These are phyloP conservation scores for Eulemur coronatus DNA, from an alignment of 2,797 vertebrate species.

Conservation along the genomic window DNA sequence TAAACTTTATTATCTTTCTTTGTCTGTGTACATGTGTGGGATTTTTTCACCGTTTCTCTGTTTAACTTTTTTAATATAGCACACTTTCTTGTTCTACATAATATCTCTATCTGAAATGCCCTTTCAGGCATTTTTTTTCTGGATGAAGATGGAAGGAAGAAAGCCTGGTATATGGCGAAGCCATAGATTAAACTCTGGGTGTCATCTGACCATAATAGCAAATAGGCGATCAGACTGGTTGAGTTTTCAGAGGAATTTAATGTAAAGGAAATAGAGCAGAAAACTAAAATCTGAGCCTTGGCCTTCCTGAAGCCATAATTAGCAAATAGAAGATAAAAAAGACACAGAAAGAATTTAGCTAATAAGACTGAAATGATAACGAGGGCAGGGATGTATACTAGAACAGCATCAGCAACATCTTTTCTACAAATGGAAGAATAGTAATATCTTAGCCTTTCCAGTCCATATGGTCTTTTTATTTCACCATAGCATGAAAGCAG, in stretches of 20 bases:
- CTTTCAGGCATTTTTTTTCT: neutral
- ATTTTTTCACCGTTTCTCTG: neutral
- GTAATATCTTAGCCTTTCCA: neutral
- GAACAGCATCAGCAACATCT: neutral
- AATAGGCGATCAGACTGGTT: neutral
- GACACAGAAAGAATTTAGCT: neutral
- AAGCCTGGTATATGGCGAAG: neutral
- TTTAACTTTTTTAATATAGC: neutral
- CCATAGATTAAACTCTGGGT: neutral
- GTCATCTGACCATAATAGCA: neutral
- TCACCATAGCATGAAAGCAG: neutral
- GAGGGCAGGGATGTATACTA: neutral
- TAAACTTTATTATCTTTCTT: neutral
- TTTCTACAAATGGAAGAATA: neutral
- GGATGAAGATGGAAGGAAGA: neutral
- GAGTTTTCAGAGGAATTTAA: neutral
- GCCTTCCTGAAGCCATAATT: neutral
- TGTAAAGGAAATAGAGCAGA: neutral
- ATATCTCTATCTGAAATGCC: neutral
- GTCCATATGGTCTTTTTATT: neutral
- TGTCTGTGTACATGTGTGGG: neutral
- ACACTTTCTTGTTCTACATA: neutral
- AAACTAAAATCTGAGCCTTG: neutral
- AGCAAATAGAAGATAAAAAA: neutral
- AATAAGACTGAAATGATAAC: neutral